Evolutionary conservation across 1,140 invertebrate species (phyloP), one percentile per base, ranked within the genome.

Genomic region (Euborellia annulipes): DNA sequence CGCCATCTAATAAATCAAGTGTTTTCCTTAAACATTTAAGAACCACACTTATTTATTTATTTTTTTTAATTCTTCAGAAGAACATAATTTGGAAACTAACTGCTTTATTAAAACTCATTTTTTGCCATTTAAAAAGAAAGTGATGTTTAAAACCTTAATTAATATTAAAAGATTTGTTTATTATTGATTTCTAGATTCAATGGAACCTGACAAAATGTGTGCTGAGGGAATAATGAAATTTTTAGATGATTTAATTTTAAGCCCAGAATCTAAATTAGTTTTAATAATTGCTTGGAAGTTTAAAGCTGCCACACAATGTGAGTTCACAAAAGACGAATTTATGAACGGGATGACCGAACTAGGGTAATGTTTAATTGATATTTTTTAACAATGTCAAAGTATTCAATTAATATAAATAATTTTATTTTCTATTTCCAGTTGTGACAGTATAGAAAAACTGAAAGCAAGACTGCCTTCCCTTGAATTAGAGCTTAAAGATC

Each of bases 201-300:
- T 69, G 56, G 90, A 96, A 65, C 71, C 73, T 18, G 85, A 92
- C 51, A 96, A 95, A 72, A 97, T 98, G 54, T 85, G 79, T 23
- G 88, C 88, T 3, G 89, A 96, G 62, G 94, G 94, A 51, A 88
- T 98, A 42, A 84, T 91, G 73, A 85, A 82, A 61, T 91, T 98
- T 64, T 65, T 98, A 49, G 87, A 94, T 58, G 94, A 98, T 65
- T 67, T 98, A 23, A 75, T 76, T 57, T 69, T 98, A 44, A 80
- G 82, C 61, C 87, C 93, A 23, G 90, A 96, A 63, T 93, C 87
- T 50, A 83, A 88, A 66, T 71, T 90, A 64, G 93, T 98, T 41
- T 72, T 98, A 44, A 89, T 98, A 27, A 82, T 98, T 52, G 93
- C 93, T 3, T 98, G 94, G 94, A 97, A 95, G 68, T 94, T 94